Base-by-base conservation (phyloP, 2,113 vertebrate species). In the Myotis yumanensis region DNA sequence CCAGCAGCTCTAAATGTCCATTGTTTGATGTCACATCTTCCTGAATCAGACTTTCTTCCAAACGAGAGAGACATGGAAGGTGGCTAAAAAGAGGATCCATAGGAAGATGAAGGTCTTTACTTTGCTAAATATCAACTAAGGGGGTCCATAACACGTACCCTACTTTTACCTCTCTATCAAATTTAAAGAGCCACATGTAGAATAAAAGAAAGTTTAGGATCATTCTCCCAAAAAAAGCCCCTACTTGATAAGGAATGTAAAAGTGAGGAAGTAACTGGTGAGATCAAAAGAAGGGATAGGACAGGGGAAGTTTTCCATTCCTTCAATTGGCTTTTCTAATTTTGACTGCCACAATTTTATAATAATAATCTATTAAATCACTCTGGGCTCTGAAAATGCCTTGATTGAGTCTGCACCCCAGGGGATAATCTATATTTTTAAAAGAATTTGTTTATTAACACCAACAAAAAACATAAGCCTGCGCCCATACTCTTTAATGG, bases 71-170 rank as follows among this genome's bases (percentile, higher is more conserved):
- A 83, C 25, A 8, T 32, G 18, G 30, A 25, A 92, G 66, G 64
- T 30, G n/a, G 14, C 40, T 51, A 72, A 54, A 66, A 25, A 57
- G 23, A 48, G 62, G 17, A 11, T 35, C 25, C 35, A 16, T 7
- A 9, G 46, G 16, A 37, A 64, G 23, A 32, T 7, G 10, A 52
- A 9, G 6, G n/a, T 62, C 83, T 91, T 92, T 16, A 86, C 73
- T 86, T 90, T 86, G 20, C 46, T 92, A 75, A 95, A 71, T 66
- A 83, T 57, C 82, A 84, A 11, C 54, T 54, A 48, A 86, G n/a
- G 8, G 80, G 23, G 22, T 3, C 9, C 17, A 6, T 32, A 83
- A 43, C 23, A 73, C 23, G 43, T 40, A 69, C 3, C 22, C 40
- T 40, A 30, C 48, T 90, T 92, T 64, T 12, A 62, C 25, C 7